Conservation (phyloP, 2,113 vertebrate species). For the Orycteropus afer region DNA sequence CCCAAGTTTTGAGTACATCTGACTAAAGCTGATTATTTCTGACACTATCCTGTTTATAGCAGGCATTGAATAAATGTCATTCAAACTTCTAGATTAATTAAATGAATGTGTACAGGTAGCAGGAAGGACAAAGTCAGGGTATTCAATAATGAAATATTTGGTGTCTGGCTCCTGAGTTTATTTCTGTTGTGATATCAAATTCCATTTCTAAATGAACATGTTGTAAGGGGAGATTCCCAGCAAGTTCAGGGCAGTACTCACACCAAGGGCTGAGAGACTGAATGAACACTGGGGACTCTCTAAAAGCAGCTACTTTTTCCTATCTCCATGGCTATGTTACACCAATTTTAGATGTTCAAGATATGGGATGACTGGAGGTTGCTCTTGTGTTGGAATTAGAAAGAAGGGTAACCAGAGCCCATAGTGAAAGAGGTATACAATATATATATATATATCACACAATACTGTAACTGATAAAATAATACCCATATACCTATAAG, state of each 20-base stretch:
- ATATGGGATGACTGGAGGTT: background rate
- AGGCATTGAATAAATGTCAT: background rate
- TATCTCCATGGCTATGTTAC: background rate
- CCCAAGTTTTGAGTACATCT: background rate
- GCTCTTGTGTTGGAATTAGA: background rate
- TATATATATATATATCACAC: too few relatives aligned
- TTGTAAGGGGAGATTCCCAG: too few relatives aligned
- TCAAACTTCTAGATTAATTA: background rate
- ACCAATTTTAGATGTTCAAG: background rate
- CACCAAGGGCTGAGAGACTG: too few relatives aligned
- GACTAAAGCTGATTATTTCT: background rate
- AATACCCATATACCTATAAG: too few relatives aligned
- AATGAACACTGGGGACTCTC: background rate
- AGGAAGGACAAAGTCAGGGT: background rate
- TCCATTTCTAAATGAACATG: conserved; percentile 37
- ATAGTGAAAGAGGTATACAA: background rate
- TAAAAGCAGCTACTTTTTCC: background rate
- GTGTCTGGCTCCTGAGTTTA: background rate
- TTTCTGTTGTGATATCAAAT: conserved; percentile 39
- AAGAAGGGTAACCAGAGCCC: background rate
- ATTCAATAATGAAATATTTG: background rate
- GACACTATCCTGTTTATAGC: background rate
- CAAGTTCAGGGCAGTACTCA: too few relatives aligned
- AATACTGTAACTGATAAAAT: too few relatives aligned
- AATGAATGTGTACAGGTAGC: background rate